Conservation (phyloP, 2,797 vertebrate genomes). For the Sternotherus odoratus region DNA sequence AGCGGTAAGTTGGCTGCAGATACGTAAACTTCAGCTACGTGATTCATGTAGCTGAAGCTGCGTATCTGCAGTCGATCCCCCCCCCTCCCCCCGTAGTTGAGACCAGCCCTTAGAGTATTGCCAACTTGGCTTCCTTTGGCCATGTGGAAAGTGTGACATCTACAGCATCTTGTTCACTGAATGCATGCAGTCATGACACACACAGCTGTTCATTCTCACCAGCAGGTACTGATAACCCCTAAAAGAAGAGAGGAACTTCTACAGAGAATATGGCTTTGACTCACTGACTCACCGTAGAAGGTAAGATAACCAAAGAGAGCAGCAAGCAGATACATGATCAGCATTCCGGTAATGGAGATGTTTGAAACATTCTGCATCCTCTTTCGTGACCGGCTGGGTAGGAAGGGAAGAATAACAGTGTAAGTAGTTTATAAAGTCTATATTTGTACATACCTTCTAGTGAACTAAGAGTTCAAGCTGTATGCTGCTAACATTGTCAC, state of each 20-base stretch:
- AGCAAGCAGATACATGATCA: constrained; percentile 95
- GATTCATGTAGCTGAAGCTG: too few species aligned
- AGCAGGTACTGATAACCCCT: background rate
- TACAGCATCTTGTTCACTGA: background rate
- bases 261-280: constrained; percentile 9
- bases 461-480: background rate
- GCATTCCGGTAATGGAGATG: constrained; percentile 94
- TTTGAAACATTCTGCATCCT: constrained; percentile 97
- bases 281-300: constrained; percentile 93
- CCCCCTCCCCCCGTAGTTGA: too few species aligned
- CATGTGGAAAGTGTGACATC: constrained; percentile 32
- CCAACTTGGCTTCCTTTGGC: background rate
- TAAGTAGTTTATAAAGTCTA: background rate
- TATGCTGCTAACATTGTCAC: background rate
- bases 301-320: constrained; percentile 97
- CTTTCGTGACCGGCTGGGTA: constrained; percentile 86
- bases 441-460: background rate
- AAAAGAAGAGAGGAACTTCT: background rate
- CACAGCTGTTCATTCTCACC: background rate
- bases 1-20: too few species aligned
- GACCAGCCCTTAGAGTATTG: background rate
- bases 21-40: too few species aligned
- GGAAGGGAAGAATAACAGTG: constrained; percentile 7
- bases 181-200: background rate
- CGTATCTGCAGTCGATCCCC: too few species aligned